Conservation (phyloP, 2,797 vertebrate genomes). For the Hippoglossus hippoglossus region DNA sequence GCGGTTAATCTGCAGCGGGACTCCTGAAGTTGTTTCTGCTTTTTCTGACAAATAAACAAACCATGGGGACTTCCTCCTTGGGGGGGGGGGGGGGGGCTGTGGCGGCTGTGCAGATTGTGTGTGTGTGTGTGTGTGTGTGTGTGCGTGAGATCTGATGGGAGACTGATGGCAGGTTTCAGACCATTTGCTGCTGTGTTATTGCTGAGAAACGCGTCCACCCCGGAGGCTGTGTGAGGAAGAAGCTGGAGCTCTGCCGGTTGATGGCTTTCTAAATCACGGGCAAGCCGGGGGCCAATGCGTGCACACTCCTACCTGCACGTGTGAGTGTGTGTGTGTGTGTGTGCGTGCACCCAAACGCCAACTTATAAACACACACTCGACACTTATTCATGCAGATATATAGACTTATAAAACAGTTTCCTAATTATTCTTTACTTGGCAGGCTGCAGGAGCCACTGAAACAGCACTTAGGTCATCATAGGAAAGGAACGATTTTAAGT, state of each 20-base stretch:
- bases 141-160: slow-evolving; percentile 61
- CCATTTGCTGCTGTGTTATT: slow-evolving; percentile 69
- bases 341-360: not conserved
- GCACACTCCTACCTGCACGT: not conserved
- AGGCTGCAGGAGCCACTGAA: slow-evolving; percentile 24
- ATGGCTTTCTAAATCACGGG: slow-evolving; percentile 64
- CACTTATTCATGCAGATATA: not conserved
- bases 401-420: slow-evolving; percentile 28
- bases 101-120: slow-evolving; percentile 26
- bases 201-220: slow-evolving; percentile 48
- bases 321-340: not conserved
- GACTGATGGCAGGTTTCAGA: slow-evolving; percentile 64
- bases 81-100: slow-evolving; percentile 29
- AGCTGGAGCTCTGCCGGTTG: slow-evolving; percentile 40
- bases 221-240: slow-evolving; percentile 61
- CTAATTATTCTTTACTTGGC: slow-evolving; percentile 29
- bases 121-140: slow-evolving; percentile 30
- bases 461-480: slow-evolving; percentile 30
- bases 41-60: slow-evolving; percentile 55
- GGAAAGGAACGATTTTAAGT: slow-evolving; percentile 28
- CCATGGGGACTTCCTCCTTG: slow-evolving; percentile 44
- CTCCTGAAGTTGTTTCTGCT: not conserved
- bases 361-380: not conserved
- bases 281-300: slow-evolving; percentile 27
- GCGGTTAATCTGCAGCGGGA: not conserved